Percentiles rank a stretch among this genome's conserved stretches.
These are phyloP conservation scores for Tretioscincus oriximinensis DNA, from an alignment of 2,113 vertebrate species.

Conservation along the genomic window DNA sequence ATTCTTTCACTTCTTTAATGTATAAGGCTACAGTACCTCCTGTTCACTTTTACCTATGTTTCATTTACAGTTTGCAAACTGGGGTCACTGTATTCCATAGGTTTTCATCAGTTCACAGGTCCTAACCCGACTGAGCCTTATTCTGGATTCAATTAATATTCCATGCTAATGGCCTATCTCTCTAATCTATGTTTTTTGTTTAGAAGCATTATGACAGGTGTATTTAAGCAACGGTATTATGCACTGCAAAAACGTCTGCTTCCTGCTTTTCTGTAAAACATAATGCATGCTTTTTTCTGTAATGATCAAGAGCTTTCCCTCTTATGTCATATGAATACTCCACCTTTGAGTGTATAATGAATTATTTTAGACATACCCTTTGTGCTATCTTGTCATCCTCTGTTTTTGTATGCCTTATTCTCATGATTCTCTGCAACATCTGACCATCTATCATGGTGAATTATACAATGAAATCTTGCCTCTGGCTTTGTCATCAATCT, in stretches of 20 bases:
- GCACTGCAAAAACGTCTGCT: background rate
- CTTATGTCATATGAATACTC: background rate
- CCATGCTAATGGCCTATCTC: background rate
- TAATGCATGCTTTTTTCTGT: background rate
- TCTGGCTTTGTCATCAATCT: constrained; percentile 28
- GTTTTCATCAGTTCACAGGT: no score
- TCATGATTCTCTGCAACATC: constrained; percentile 26
- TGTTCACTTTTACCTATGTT: no score
- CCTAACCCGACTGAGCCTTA: no score
- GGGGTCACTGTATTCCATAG: no score
- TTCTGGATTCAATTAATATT: background rate
- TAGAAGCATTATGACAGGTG: background rate
- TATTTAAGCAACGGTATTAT: background rate
- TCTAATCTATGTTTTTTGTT: constrained; percentile 16
- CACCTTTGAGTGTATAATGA: background rate
- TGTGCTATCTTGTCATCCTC: background rate
- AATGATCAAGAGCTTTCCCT: background rate
- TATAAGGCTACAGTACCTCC: no score
- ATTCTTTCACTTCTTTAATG: no score
- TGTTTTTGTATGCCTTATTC: background rate
- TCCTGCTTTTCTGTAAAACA: background rate
- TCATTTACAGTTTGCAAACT: no score
- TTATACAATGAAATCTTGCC: constrained; percentile 27
- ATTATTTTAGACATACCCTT: background rate
- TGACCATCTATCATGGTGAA: constrained; percentile 32